Conservation (phyloP, 2,888 invertebrate genomes). For the Trissolcus brochymenae region DNA sequence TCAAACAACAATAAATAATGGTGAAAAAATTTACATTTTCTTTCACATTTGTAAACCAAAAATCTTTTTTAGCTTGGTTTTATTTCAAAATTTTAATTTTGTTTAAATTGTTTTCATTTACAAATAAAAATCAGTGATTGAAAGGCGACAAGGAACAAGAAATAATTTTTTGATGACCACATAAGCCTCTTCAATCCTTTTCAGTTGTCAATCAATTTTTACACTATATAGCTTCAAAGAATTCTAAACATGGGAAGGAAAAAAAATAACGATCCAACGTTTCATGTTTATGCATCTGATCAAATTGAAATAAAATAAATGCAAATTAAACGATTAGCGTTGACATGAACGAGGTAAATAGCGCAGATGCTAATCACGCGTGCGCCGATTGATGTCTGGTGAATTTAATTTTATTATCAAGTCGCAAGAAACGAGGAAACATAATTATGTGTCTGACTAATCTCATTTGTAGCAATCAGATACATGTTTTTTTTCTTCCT, state of each 20-base stretch:
- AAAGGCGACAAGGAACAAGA: conserved; percentile 8
- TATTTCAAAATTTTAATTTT: no score
- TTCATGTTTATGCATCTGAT: conserved; percentile 39
- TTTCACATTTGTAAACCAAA: no score
- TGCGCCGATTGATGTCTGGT: background rate
- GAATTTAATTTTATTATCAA: no score
- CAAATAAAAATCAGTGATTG: background rate
- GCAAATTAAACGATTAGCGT: conserved; percentile 40
- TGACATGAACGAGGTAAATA: conserved; percentile 28
- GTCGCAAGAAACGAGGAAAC: no score
- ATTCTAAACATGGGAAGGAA: background rate
- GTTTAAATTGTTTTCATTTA: background rate
- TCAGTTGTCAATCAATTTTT: conserved; percentile 29
- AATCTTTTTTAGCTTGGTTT: no score
- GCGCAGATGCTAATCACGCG: conserved; percentile 34
- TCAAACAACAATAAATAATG: no score
- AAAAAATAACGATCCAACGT: conserved; percentile 24
- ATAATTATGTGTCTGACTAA: no score
- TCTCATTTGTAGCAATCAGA: no score
- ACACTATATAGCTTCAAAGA: background rate
- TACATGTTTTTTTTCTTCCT: no score
- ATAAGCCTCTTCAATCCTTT: conserved; percentile 16
- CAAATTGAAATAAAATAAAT: conserved; percentile 42
- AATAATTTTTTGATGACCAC: conserved; percentile 30
- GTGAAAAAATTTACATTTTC: no score